Evolutionary conservation across 1,140 invertebrate genomes (phyloP).

Genomic region (Triops cancriformis): DNA sequence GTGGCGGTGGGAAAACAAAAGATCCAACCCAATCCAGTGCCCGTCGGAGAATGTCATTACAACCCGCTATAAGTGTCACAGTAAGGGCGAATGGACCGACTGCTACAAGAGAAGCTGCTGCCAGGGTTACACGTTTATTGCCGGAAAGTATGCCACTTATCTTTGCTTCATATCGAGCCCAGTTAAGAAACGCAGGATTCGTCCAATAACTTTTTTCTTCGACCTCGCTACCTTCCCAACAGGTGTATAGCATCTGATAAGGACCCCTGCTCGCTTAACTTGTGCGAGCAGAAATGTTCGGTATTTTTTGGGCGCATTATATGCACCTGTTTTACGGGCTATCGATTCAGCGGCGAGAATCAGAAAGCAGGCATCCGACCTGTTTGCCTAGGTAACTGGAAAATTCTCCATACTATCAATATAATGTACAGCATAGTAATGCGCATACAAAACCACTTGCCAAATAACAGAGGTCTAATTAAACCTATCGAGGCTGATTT

Average conservation of each 20-base stretch:
- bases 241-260: conserved; percentile 49
- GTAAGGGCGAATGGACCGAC: conserved; percentile 45
- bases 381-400: conserved; percentile 48
- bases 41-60: conserved; percentile 47
- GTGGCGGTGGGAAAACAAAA: conserved; percentile 29
- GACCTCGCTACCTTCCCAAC: neutral
- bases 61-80: conserved; percentile 46
- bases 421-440: no score
- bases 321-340: conserved; percentile 54
- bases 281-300: conserved; percentile 56
- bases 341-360: conserved; percentile 49
- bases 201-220: neutral
- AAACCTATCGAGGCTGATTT: no score
- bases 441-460: no score
- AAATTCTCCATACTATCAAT: no score
- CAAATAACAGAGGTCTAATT: no score
- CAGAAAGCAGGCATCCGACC: conserved; percentile 45
- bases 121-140: conserved; percentile 46
- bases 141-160: conserved; percentile 36
- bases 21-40: conserved; percentile 43
- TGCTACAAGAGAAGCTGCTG: conserved; percentile 47
- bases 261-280: conserved; percentile 51
- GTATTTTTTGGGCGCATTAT: conserved; percentile 51
- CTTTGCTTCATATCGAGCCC: conserved; percentile 8
- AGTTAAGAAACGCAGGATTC: neutral